Conservation (phyloP, 2,797 vertebrate genomes). For the Cirrhinus molitorella region DNA sequence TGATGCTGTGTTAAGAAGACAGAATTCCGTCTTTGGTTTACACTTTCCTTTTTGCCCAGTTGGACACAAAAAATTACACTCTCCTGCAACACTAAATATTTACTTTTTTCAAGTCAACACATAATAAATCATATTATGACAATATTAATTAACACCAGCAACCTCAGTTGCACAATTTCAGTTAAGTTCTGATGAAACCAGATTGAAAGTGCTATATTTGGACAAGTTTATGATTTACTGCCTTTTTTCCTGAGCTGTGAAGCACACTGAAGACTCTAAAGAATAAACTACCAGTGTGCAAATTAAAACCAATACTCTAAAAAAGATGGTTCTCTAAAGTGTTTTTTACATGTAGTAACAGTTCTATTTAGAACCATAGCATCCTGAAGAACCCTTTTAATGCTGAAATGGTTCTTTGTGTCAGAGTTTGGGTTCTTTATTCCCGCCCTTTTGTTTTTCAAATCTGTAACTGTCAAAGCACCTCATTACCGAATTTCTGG, state of each 20-base stretch:
- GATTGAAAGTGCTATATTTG: neutral
- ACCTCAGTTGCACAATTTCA: neutral
- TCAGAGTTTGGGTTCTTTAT: no score
- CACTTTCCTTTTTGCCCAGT: neutral
- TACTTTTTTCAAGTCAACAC: neutral
- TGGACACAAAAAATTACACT: neutral
- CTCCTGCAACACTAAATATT: neutral
- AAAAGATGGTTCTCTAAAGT: no score
- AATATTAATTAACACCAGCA: neutral
- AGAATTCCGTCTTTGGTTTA: neutral
- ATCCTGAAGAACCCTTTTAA: no score
- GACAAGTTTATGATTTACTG: neutral
- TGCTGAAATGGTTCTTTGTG: no score
- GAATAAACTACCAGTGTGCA: neutral
- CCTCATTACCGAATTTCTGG: no score
- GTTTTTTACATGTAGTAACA: no score
- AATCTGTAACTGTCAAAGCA: no score
- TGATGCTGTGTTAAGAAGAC: neutral
- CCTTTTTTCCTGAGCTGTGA: neutral
- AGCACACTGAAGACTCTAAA: neutral
- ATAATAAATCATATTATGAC: neutral
- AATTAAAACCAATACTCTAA: neutral
- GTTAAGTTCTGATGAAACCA: neutral
- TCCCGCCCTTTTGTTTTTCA: no score
- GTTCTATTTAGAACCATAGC: no score